phyloP scores from a whole-genome alignment of 2,113 vertebrate genomes.

The Benitochromis conjunctus region DNA sequence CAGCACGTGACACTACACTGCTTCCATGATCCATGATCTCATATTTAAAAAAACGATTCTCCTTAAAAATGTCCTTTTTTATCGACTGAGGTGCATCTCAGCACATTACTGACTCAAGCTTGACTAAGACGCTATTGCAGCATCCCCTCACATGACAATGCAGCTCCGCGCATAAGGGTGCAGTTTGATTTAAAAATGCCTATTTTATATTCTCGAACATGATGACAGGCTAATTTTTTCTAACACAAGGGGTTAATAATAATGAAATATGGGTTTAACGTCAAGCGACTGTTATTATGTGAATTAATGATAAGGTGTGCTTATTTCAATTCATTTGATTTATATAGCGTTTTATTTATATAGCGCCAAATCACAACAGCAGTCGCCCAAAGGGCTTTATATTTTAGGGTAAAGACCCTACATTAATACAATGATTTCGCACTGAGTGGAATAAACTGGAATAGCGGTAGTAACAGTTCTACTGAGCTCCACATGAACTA shows the following conservation, averaged over 20 bases:
- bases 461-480: neutral
- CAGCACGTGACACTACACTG: neutral
- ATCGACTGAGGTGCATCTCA: neutral
- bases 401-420: neutral
- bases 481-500: neutral
- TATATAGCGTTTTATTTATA: neutral
- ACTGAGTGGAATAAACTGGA: neutral
- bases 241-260: neutral
- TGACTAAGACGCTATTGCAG: slow-evolving; percentile 45
- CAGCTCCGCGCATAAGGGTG: slow-evolving; percentile 34
- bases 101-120: neutral
- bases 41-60: neutral
- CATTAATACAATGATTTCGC: neutral
- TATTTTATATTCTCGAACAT: neutral
- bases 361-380: neutral
- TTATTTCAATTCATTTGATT: neutral
- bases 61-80: neutral
- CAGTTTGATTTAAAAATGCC: neutral
- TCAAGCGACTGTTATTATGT: slow-evolving; percentile 3
- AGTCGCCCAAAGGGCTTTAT: neutral
- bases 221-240: neutral
- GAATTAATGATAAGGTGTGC: slow-evolving; percentile 24
- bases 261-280: neutral
- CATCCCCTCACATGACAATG: slow-evolving; percentile 50
- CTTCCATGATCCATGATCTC: neutral